Percentiles rank a stretch among this genome's conserved stretches.
phyloP scores from a whole-genome alignment of 2,113 vertebrate species.

The Dunckerocampus dactyliophorus region DNA sequence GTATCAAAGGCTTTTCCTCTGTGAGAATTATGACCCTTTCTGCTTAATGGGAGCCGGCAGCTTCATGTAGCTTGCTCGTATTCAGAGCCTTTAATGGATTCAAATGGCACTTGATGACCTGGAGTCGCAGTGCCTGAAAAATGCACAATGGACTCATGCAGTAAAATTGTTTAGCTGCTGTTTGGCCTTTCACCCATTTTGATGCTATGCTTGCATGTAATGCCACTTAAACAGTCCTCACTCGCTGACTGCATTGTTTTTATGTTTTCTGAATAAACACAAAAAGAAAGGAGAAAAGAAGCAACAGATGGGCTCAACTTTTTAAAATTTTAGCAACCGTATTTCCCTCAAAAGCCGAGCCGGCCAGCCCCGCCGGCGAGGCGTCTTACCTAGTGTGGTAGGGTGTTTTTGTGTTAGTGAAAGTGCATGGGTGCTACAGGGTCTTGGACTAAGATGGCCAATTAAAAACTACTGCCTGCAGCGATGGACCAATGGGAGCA shows the following conservation, averaged over 20 bases:
- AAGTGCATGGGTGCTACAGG: constrained; percentile 43
- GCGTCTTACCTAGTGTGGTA: constrained; percentile 11
- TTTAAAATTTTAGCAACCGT: constrained; percentile 55
- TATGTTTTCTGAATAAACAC: too few species aligned
- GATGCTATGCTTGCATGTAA: neutral
- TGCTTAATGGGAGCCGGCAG: neutral
- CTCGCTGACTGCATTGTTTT: too few species aligned
- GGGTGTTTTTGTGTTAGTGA: constrained; percentile 9
- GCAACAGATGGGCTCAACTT: constrained; percentile 44
- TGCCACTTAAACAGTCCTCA: too few species aligned
- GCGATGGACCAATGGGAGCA: constrained; percentile 61
- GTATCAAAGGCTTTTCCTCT: neutral
- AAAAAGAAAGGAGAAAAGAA: neutral
- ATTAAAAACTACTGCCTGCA: constrained; percentile 68
- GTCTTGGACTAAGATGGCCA: constrained; percentile 63
- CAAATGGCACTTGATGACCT: neutral
- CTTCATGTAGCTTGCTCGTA: neutral
- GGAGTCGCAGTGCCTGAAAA: neutral
- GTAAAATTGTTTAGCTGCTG: neutral
- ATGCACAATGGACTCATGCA: neutral
- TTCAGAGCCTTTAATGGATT: constrained; percentile 1
- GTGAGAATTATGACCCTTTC: neutral
- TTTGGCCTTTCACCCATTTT: neutral
- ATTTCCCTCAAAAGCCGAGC: constrained; percentile 28
- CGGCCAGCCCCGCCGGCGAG: constrained; percentile 34